phyloP scores from a whole-genome alignment of 2,888 invertebrate genomes.

The Alloplasta piceator region DNA sequence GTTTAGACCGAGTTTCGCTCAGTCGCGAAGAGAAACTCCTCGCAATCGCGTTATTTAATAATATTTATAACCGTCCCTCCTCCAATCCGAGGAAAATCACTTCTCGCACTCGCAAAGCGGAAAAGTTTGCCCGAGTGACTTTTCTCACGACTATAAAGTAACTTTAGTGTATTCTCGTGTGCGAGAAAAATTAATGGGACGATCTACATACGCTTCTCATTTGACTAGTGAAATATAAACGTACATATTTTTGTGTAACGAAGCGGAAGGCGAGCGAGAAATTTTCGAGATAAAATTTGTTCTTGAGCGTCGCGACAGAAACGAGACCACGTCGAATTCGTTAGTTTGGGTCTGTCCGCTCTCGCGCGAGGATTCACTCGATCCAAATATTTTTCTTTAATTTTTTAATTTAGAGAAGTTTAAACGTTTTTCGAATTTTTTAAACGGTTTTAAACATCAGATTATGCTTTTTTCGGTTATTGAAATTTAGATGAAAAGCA shows the following conservation, averaged over 20 bases:
- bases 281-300: constrained; percentile 57
- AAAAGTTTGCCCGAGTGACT: neutral
- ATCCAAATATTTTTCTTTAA: neutral
- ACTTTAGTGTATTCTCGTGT: constrained; percentile 9
- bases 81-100: constrained; percentile 28
- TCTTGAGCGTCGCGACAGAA: constrained; percentile 43
- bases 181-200: constrained; percentile 25
- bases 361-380: constrained; percentile 46
- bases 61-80: constrained; percentile 75
- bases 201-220: constrained; percentile 1
- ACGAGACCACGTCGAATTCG: constrained; percentile 32
- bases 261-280: constrained; percentile 37
- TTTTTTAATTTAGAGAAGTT: no score
- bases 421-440: no score
- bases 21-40: constrained; percentile 10
- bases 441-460: no score
- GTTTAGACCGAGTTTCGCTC: neutral
- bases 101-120: constrained; percentile 5
- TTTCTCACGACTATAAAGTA: constrained; percentile 44
- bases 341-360: constrained; percentile 48
- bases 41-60: constrained; percentile 70
- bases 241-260: neutral
- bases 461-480: no score
- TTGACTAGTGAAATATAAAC: constrained; percentile 29
- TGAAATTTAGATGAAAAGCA: no score